Base-by-base conservation (phyloP, 92 coral and sea anemone genomes). In the Galaxea fascicularis region DNA sequence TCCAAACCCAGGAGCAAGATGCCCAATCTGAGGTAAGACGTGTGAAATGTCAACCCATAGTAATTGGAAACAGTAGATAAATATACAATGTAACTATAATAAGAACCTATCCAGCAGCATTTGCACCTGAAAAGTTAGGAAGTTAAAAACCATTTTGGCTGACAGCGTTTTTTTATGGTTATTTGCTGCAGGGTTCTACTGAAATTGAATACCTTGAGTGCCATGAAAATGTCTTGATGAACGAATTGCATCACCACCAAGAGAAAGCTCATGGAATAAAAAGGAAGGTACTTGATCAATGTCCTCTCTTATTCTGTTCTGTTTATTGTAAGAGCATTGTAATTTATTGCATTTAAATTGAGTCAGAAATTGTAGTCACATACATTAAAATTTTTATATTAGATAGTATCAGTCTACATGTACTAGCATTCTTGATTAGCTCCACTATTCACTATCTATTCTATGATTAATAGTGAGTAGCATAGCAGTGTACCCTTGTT, bases 121-220 rank as follows among this genome's bases (percentile, higher is more conserved):
- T n/a, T n/a, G n/a, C n/a, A n/a, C n/a, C n/a, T n/a, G n/a, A n/a
- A n/a, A n/a, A n/a, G n/a, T n/a, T n/a, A n/a, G n/a, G n/a, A n/a
- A n/a, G n/a, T n/a, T n/a, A n/a, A n/a, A n/a, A n/a, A n/a, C n/a
- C n/a, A n/a, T n/a, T n/a, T 46, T 46, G 51, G 8, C 51, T 8
- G 35, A 0, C 30, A 20, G 30, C 22, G 3, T 64, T 30, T 58
- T 22, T 57, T 56, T 20, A 62, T 62, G 47, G 24, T 74, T 64
- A 59, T 18, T 26, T 17, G 26, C 67, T 74, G 39, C 54, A 78
- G 71, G 76, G 24, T 67, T 72, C 79, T 69, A 73, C 87, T 31
- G 45, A 56, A 82, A 62, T 82, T 49, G 82, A 73, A 74, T 87
- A 87, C 64, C 91, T 87, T 64, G 71, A 73, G 49, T 81, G 91